Conservation (phyloP, 1,140 invertebrate genomes). For the Phenacoccus solenopsis region DNA sequence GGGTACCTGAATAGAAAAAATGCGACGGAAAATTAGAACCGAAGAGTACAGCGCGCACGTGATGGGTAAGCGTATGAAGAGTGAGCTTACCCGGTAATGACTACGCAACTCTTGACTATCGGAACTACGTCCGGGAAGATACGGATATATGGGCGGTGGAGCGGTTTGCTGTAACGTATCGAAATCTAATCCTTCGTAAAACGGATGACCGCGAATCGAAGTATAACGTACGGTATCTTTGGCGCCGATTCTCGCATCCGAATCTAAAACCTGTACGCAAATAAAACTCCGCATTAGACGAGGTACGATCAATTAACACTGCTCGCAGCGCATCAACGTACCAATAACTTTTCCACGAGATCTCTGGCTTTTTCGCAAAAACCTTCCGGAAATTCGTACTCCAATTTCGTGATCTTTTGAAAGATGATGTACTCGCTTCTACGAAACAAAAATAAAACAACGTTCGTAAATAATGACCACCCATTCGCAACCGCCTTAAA, state of each 20-base stretch:
- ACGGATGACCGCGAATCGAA: constrained; percentile 69
- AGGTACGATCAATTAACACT: neutral
- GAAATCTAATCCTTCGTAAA: constrained; percentile 76
- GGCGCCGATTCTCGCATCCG: constrained; percentile 69
- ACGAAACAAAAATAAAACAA: constrained; percentile 26
- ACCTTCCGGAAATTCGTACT: constrained; percentile 85
- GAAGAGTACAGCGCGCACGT: too few species aligned
- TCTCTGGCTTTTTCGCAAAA: constrained; percentile 73
- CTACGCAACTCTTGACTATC: constrained; percentile 54
- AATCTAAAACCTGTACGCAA: constrained; percentile 48
- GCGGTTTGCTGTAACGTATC: constrained; percentile 60
- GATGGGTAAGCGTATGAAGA: too few species aligned
- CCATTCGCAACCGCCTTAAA: too few species aligned
- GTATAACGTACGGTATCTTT: constrained; percentile 59
- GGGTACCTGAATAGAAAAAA: constrained; percentile 39
- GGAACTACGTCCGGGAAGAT: constrained; percentile 55
- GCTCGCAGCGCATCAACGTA: constrained; percentile 31
- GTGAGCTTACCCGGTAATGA: constrained; percentile 26
- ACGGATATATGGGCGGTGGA: constrained; percentile 74
- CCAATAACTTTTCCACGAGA: constrained; percentile 75
- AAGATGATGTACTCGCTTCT: constrained; percentile 94
- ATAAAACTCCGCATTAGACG: constrained; percentile 10
- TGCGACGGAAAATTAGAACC: neutral
- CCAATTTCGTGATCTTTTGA: constrained; percentile 83
- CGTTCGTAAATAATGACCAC: too few species aligned